Evolutionary conservation across 2,888 invertebrate genomes (phyloP).

Genomic region (Ptilodon capucinus): DNA sequence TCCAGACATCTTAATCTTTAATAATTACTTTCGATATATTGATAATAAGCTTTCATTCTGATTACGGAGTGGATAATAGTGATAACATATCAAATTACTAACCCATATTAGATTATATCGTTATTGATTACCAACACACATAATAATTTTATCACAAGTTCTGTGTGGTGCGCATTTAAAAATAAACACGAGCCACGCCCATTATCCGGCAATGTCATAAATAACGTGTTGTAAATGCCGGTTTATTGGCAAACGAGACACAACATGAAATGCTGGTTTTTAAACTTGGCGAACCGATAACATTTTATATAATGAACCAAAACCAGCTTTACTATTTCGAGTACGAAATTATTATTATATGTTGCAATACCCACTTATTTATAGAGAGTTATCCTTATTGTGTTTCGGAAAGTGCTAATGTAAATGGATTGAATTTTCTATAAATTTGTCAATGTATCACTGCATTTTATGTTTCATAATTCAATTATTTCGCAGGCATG

Average conservation of each 20-base stretch:
- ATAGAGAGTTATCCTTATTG: no score
- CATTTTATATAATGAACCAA: background rate
- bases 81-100: no score
- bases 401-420: no score
- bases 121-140: background rate
- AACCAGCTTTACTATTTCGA: background rate
- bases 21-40: no score
- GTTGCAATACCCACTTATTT: no score
- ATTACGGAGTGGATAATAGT: no score
- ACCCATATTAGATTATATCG: background rate
- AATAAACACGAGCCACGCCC: background rate
- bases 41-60: no score
- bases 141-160: background rate
- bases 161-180: background rate
- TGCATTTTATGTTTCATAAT: no score
- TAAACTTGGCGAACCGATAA: constrained; percentile 18
- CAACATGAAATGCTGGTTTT: constrained; percentile 29
- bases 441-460: no score
- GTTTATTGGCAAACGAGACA: constrained; percentile 2
- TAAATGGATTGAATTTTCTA: no score
- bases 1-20: no score
- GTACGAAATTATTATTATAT: background rate
- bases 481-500: constrained; percentile 82
- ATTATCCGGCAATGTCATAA: background rate
- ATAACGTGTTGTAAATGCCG: background rate